These are phyloP conservation scores for Harpegnathos saltator DNA, from an alignment of 1,140 invertebrate genomes.

Conservation along the genomic window DNA sequence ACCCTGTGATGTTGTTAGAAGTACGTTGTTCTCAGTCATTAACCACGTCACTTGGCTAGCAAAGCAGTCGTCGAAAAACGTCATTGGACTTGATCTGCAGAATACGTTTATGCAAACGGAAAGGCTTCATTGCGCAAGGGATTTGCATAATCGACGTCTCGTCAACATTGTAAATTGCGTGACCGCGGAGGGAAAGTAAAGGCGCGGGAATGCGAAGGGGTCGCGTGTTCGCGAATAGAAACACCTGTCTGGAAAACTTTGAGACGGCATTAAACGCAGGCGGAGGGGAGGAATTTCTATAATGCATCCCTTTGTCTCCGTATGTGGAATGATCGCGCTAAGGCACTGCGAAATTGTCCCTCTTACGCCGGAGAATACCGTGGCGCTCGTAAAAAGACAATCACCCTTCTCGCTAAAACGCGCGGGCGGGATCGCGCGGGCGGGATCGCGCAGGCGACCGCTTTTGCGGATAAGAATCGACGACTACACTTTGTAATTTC, in stretches of 20 bases:
- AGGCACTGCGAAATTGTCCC: constrained; percentile 6
- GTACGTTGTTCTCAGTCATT: too few relatives aligned
- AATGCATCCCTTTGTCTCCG: constrained; percentile 10
- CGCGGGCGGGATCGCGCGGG: background rate
- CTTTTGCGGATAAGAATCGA: constrained; percentile 53
- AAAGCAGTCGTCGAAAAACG: too few relatives aligned
- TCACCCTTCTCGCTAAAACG: constrained; percentile 5
- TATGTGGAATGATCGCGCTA: background rate
- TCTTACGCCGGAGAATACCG: constrained; percentile 1
- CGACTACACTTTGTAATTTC: constrained; percentile 46
- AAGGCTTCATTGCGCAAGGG: too few relatives aligned
- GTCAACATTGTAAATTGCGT: background rate
- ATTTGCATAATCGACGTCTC: too few relatives aligned
- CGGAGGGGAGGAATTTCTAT: background rate
- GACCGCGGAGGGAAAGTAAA: background rate
- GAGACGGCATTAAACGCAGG: constrained; percentile 1
- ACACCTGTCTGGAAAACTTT: background rate
- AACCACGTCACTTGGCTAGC: too few relatives aligned
- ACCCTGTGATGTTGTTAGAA: too few relatives aligned
- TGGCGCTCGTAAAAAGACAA: constrained; percentile 37
- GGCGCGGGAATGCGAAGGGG: background rate
- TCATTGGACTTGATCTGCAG: too few relatives aligned
- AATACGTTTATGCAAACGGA: too few relatives aligned
- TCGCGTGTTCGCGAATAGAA: background rate
- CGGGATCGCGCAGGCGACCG: constrained; percentile 3